These are phyloP conservation scores for Acrobeloides nanus DNA, from an alignment of 2,888 invertebrate genomes.

Conservation along the genomic window DNA sequence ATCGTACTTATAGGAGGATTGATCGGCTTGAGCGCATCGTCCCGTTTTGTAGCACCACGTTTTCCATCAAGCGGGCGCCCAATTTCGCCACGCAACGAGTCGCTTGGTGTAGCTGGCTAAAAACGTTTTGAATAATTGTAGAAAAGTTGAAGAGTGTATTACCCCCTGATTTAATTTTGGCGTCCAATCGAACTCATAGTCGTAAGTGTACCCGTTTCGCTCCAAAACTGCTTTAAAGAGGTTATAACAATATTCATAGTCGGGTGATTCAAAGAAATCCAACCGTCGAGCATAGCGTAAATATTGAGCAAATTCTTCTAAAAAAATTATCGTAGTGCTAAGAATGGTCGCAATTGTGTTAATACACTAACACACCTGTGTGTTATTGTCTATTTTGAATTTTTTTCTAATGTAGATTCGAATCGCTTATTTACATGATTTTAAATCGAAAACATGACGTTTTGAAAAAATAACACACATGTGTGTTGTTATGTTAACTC, in stretches of 20 bases:
- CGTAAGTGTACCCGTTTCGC: conserved; percentile 46
- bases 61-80: conserved; percentile 14
- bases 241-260: conserved; percentile 77
- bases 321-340: no score
- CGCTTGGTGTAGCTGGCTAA: conserved; percentile 39
- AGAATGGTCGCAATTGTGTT: no score
- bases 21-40: conserved; percentile 5
- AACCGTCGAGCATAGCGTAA: conserved; percentile 88
- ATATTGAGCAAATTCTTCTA: conserved; percentile 95
- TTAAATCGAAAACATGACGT: no score
- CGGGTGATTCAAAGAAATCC: conserved; percentile 99
- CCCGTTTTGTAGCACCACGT: conserved; percentile 13
- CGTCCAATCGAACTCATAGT: conserved; percentile 54
- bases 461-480: no score
- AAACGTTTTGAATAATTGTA: neutral
- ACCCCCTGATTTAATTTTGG: conserved; percentile 51
- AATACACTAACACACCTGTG: no score
- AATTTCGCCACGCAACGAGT: conserved; percentile 36
- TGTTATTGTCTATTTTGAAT: no score
- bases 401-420: no score
- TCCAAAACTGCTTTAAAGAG: conserved; percentile 52
- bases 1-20: conserved; percentile 7
- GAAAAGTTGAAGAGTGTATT: neutral
- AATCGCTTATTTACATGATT: no score
- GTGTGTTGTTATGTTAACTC: no score